Base-by-base conservation (phyloP, 1,140 invertebrate genomes). In the Leptonema lineaticorne region DNA sequence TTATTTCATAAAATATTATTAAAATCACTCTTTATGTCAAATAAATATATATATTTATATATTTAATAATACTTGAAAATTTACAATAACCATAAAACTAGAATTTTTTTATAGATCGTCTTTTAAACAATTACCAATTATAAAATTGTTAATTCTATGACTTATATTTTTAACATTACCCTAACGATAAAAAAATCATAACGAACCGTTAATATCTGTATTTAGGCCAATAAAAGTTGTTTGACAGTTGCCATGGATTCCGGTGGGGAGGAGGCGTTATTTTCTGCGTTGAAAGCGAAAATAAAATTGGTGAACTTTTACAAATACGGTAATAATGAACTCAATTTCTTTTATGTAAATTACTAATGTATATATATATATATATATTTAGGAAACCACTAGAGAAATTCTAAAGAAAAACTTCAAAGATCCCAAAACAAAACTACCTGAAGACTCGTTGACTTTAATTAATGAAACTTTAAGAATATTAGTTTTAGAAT, bases 401-500 rank as follows among this genome's bases (percentile, higher is more conserved):
- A 78, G 75, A 71, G 76, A 81, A 69, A 63, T 74, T n/a, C 65
- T 79, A 6, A 78, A 76, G 74, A 62, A 65, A 14, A 71, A 75
- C 53, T 77, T 76, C 68, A 69, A 63, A 28, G 76, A 79, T 69
- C 59, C 75, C 14, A 81, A 79, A 73, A 78, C 73, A 20, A 77
- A 77, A 70, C 76, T 81, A 28, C 70, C 73, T 14, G 76, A 77
- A 24, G 78, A 79, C 37, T 68, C 76, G 24, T 48, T 77, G 6
- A 69, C 73, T 24, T 64, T 84, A 16, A 74, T 84, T 2, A 78
- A 76, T 28, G 81, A 85, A 70, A 74, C 85, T 16, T 76, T 78
- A 7, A 83, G 82, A 69, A 78, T 78, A 45, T 73, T 84, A 16
- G 79, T 81, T 0, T 78, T 82, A 0, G 84, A 85, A 74, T 78